Evolutionary conservation across 2,888 invertebrate genomes (phyloP).

Genomic region (Sinopyrophorus schimmeli): DNA sequence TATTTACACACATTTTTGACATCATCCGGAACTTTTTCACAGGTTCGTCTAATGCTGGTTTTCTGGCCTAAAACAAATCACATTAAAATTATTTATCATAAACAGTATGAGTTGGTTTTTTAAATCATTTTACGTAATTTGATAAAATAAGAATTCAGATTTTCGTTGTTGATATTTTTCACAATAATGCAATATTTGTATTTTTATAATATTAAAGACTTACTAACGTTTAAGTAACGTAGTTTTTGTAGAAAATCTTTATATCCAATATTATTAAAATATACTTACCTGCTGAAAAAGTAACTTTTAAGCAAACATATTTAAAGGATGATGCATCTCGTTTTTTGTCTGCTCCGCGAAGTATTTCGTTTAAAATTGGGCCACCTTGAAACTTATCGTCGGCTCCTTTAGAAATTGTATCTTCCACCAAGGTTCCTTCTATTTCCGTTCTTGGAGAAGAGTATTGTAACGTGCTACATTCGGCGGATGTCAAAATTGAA

Average conservation of each 20-base stretch:
- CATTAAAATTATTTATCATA: too few species aligned
- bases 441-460: neutral
- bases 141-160: too few species aligned
- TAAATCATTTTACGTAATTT: too few species aligned
- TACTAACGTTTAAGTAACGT: too few species aligned
- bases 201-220: too few species aligned
- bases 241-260: too few species aligned
- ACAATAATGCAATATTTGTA: too few species aligned
- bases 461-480: conserved; percentile 3
- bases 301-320: conserved; percentile 10
- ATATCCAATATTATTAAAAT: too few species aligned
- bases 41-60: neutral
- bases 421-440: neutral
- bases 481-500: too few species aligned
- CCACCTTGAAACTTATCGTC: conserved; percentile 8
- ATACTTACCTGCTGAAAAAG: conserved; percentile 1
- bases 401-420: neutral
- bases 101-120: neutral
- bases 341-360: neutral
- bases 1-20: conserved; percentile 6
- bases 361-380: conserved; percentile 2
- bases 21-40: neutral
- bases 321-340: neutral
- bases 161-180: too few species aligned
- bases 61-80: conserved; percentile 4